phyloP scores from a whole-genome alignment of 2,797 vertebrate species.

The Oryzias dopingdopingensis region DNA sequence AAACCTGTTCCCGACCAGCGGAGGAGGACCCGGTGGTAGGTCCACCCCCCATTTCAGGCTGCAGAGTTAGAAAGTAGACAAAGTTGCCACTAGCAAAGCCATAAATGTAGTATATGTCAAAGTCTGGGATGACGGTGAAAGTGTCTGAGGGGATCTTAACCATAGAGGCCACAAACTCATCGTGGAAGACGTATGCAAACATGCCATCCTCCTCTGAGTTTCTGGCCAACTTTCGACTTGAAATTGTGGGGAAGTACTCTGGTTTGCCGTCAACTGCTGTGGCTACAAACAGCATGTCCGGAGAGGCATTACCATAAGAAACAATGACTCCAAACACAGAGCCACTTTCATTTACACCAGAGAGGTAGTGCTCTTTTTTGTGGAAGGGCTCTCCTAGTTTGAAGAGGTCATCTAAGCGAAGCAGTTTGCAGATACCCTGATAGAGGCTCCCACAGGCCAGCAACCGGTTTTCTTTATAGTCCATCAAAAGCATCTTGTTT shows the following conservation, averaged over 20 bases:
- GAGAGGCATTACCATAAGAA: conserved; percentile 87
- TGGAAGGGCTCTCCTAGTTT: conserved; percentile 97
- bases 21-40: conserved; percentile 83
- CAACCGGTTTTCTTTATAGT: conserved; percentile 94
- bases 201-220: conserved; percentile 97
- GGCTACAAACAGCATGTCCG: conserved; percentile 95
- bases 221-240: conserved; percentile 92
- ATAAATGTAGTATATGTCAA: conserved; percentile 98
- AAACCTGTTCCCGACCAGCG: conserved; percentile 92
- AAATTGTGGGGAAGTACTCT: conserved; percentile 98
- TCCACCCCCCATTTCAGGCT: conserved; percentile 95
- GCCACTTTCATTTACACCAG: conserved; percentile 94
- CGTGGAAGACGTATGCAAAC: conserved; percentile 98
- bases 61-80: conserved; percentile 96
- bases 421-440: conserved; percentile 97
- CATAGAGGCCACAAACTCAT: conserved; percentile 98
- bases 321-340: conserved; percentile 98
- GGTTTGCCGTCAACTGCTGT: conserved; percentile 96
- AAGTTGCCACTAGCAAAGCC: conserved; percentile 97
- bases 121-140: conserved; percentile 96
- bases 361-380: conserved; percentile 98
- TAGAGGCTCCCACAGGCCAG: conserved; percentile 96
- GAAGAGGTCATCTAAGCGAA: conserved; percentile 96
- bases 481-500: conserved; percentile 98
- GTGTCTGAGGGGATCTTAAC: conserved; percentile 99